These are phyloP conservation scores for Ammospiza caudacuta DNA, from an alignment of 2,113 vertebrate genomes.

Conservation along the genomic window DNA sequence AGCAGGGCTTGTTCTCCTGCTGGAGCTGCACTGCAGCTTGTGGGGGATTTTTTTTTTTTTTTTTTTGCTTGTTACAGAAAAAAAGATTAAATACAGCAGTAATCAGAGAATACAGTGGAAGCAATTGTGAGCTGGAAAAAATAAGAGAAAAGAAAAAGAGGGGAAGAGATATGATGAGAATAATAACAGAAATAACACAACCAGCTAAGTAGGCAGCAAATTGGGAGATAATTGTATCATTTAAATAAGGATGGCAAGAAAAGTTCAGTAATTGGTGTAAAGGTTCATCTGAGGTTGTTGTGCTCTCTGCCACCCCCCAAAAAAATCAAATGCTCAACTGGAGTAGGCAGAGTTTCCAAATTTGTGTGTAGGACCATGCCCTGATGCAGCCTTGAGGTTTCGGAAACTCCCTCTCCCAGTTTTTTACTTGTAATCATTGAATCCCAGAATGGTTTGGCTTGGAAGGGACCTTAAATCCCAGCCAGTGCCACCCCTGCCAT, in stretches of 20 bases:
- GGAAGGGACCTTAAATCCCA: fast-evolving
- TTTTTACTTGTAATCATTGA: background rate
- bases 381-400: background rate
- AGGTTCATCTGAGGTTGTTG: background rate
- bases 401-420: background rate
- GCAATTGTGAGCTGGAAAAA: background rate
- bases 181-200: conserved; percentile 1
- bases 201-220: conserved; percentile 4
- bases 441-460: fast-evolving
- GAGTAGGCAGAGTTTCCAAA: background rate
- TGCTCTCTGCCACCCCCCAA: background rate
- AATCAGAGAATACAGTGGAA: background rate
- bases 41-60: background rate
- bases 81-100: background rate
- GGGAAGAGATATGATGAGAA: background rate
- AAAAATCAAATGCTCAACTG: background rate
- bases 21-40: background rate
- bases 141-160: background rate
- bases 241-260: background rate
- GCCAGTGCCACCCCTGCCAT: fast-evolving
- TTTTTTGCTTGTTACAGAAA: background rate
- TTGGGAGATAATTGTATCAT: background rate
- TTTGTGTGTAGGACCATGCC: fast-evolving
- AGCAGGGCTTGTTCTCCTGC: background rate
- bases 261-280: background rate